Base-by-base conservation (phyloP, 2,113 vertebrate species). In the Ictalurus furcatus region DNA sequence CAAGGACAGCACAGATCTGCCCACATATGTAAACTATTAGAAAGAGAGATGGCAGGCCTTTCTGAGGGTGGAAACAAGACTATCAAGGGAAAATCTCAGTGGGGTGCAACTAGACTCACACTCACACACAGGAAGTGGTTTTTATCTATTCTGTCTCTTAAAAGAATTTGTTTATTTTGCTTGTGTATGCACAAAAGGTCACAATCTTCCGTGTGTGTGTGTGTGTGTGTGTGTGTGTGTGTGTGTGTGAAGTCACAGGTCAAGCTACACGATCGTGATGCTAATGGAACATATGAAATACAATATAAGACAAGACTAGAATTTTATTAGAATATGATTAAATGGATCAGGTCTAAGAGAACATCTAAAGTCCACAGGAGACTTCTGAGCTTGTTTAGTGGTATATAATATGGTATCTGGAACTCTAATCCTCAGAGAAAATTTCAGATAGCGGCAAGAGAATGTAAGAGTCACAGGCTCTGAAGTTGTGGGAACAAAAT, bases 401-500 rank as follows among this genome's bases (percentile, higher is more conserved):
- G 34, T 61, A 86, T 81, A 90, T 91, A 82, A 90, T 86, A 86
- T 48, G 79, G 65, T 44, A 84, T 86, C 81, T 67, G 65, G 58
- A 87, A 56, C 56, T 25, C 88, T 56, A 88, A 90, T 89, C 79
- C 85, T 84, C 87, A 82, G 79, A 74, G 84, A 84, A 84, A 90
- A 85, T 80, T 87, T 86, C 37, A 78, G 82, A 58, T 54, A 76
- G 54, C 48, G 28, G 69, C 78, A 56, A 89, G 79, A 88, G 84
- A 86, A 90, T 74, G 85, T 90, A 89, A 84, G 86, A 86, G 84
- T 58, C 86, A 89, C 37, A 84, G 88, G 85, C 90, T 83, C 86
- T 63, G 85, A 88, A 91, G 89, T 88, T 40, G 86, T 86, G 92
- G 85, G 90, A 93, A 95, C 92, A 94, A 94, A 91, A 88, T 84